Evolutionary conservation across 2,113 vertebrate species (phyloP).

Genomic region (Catharus bicknelli): DNA sequence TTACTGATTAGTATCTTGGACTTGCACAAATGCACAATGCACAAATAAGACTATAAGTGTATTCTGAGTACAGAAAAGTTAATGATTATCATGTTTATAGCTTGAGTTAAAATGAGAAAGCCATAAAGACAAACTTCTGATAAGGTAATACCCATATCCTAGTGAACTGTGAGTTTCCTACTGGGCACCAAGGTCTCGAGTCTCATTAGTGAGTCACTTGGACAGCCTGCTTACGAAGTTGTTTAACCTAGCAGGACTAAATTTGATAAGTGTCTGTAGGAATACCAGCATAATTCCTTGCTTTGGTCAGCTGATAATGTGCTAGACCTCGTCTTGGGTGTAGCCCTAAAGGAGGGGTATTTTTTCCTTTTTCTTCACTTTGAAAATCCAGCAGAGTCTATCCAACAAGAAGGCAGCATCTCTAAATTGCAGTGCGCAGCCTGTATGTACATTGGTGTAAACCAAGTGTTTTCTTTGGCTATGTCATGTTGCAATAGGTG

Average conservation of each 20-base stretch:
- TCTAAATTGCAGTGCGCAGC: background rate
- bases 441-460: background rate
- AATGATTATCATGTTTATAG: constrained; percentile 63
- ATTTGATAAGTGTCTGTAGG: background rate
- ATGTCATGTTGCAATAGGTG: background rate
- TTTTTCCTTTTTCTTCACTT: constrained; percentile 39
- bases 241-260: background rate
- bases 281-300: background rate
- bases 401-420: background rate
- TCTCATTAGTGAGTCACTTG: background rate
- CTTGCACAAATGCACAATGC: background rate
- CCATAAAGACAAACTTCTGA: constrained; percentile 47
- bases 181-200: background rate
- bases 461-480: background rate
- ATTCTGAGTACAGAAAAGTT: constrained; percentile 36
- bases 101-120: constrained; percentile 54
- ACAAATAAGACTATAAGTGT: constrained; percentile 30
- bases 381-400: constrained; percentile 21
- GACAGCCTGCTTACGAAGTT: background rate
- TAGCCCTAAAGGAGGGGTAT: background rate
- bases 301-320: background rate
- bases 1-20: constrained; percentile 9
- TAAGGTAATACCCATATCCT: constrained; percentile 16
- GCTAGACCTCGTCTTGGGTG: background rate
- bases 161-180: constrained; percentile 2